phyloP scores from a whole-genome alignment of 2,797 vertebrate species.

The Ibycter americanus region DNA sequence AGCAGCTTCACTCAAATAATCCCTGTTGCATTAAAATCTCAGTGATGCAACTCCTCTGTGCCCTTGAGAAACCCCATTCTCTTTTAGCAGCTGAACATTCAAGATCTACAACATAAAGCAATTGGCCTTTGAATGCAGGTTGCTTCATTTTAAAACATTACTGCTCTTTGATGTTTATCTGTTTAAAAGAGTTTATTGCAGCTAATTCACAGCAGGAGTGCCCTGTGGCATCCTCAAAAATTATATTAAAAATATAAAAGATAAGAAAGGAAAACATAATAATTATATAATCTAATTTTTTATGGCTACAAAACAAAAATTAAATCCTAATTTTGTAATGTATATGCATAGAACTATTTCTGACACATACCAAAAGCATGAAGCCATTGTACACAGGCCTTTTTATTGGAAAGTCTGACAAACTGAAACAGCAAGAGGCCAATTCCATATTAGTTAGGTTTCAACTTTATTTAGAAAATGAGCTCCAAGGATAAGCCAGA shows the following conservation, averaged over 20 bases:
- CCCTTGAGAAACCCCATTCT: slow-evolving; percentile 26
- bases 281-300: slow-evolving; percentile 70
- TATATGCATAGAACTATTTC: slow-evolving; percentile 62
- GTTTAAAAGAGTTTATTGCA: slow-evolving; percentile 50
- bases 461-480: slow-evolving; percentile 51
- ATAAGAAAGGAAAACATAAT: slow-evolving; percentile 57
- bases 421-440: slow-evolving; percentile 41
- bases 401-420: slow-evolving; percentile 53
- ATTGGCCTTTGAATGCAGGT: slow-evolving; percentile 51
- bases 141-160: slow-evolving; percentile 63
- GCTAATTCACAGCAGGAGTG: slow-evolving; percentile 67
- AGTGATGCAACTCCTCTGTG: background rate
- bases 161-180: slow-evolving; percentile 68
- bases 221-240: slow-evolving; percentile 63
- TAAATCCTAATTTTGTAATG: slow-evolving; percentile 55
- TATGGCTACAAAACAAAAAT: slow-evolving; percentile 61
- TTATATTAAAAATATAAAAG: slow-evolving; percentile 65
- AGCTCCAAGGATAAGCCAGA: slow-evolving; percentile 37
- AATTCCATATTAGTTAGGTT: background rate
- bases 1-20: background rate
- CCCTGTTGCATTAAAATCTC: background rate
- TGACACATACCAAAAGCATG: slow-evolving; percentile 59
- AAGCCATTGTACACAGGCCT: background rate
- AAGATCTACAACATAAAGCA: slow-evolving; percentile 32
- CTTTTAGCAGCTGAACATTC: slow-evolving; percentile 24